Evolutionary conservation across 2,888 invertebrate species (phyloP).

Genomic region (Tenthredo amoena): DNA sequence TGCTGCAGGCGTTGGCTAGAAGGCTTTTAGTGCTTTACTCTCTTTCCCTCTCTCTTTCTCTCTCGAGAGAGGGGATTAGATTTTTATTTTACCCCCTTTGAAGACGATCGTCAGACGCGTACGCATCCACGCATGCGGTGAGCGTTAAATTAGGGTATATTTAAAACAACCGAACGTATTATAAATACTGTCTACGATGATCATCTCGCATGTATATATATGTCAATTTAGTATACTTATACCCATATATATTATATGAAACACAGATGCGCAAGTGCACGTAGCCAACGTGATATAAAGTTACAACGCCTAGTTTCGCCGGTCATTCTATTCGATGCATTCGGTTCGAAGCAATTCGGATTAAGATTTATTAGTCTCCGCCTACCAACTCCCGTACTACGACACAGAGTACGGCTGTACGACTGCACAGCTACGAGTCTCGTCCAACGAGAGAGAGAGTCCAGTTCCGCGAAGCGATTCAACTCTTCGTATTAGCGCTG

Average conservation of each 20-base stretch:
- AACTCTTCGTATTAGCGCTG: background rate
- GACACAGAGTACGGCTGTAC: background rate
- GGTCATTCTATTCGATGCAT: slow-evolving; percentile 6
- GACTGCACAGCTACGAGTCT: background rate
- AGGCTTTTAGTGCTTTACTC: slow-evolving; percentile 7
- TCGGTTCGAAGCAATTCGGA: background rate
- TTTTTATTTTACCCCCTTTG: slow-evolving; percentile 37
- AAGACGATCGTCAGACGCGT: slow-evolving; percentile 19
- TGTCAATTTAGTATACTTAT: too few species aligned
- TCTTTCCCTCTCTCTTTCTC: background rate
- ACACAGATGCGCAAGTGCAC: background rate
- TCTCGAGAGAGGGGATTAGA: slow-evolving; percentile 12
- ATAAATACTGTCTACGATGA: background rate
- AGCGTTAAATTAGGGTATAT: background rate
- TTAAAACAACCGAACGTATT: background rate
- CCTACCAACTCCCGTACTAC: slow-evolving; percentile 19
- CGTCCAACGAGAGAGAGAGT: slow-evolving; percentile 7
- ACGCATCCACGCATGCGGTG: background rate
- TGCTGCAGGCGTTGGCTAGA: background rate
- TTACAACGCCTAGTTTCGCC: background rate
- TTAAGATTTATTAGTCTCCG: slow-evolving; percentile 27
- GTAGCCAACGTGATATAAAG: background rate
- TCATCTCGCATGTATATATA: background rate
- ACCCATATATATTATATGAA: background rate
- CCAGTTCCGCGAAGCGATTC: slow-evolving; percentile 25